Conservation (phyloP, 2,113 vertebrate genomes). For the Condylura cristata region DNA sequence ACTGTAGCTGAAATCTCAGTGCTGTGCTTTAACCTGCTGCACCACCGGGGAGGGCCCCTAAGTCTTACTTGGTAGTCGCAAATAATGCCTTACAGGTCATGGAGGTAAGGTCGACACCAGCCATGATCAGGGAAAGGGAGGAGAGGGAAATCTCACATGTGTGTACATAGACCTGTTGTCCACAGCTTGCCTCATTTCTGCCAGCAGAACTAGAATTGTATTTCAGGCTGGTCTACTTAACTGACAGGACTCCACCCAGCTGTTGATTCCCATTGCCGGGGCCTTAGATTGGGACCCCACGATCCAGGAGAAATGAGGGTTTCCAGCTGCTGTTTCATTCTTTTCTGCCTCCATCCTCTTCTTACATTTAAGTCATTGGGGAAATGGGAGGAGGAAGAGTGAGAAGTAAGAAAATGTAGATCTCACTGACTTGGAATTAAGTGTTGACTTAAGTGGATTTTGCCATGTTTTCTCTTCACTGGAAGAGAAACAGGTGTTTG, state of each 20-base stretch:
- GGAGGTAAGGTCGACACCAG: not conserved
- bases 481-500: not conserved
- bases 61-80: not conserved
- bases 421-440: not conserved
- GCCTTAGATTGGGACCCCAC: not conserved
- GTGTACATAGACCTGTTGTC: not conserved
- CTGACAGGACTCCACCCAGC: not conserved
- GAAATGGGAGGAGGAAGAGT: not conserved
- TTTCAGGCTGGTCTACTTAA: not conserved
- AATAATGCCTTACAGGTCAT: not conserved
- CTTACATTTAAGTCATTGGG: not conserved
- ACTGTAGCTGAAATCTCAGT: too few relatives aligned
- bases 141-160: not conserved
- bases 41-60: too few relatives aligned
- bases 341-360: not conserved
- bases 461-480: slow-evolving; percentile 6
- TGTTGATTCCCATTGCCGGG: not conserved
- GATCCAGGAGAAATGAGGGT: not conserved
- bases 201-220: slow-evolving; percentile 5
- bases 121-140: not conserved
- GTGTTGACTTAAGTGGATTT: not conserved
- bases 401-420: not conserved
- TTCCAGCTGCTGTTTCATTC: not conserved
- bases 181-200: not conserved
- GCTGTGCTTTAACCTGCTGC: too few relatives aligned